Percentiles rank a stretch among this genome's conserved stretches.
Conservation (phyloP, 1,140 invertebrate species). For the Phenacoccus solenopsis region DNA sequence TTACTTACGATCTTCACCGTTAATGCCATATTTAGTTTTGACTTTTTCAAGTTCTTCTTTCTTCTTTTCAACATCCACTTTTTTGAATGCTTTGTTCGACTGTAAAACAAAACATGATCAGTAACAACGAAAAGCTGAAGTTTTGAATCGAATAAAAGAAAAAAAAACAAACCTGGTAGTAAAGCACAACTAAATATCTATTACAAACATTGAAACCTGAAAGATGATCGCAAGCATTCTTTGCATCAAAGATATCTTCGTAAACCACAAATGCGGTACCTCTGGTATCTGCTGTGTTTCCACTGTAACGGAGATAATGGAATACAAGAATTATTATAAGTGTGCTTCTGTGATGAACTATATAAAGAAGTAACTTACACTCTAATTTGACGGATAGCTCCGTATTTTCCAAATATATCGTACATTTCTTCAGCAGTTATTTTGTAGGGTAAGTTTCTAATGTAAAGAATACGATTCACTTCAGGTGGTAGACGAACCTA, state of each 20-base stretch:
- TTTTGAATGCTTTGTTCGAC: conserved; percentile 89
- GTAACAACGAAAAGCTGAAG: background rate
- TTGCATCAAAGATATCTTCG: conserved; percentile 99
- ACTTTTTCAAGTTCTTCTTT: conserved; percentile 92
- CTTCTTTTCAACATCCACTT: conserved; percentile 92
- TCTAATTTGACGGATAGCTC: conserved; percentile 94
- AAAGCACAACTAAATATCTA: conserved; percentile 92
- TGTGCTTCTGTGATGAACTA: background rate
- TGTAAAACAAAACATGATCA: conserved; percentile 33
- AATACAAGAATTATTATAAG: conserved; percentile 21
- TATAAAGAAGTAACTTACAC: background rate
- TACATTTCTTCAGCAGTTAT: conserved; percentile 99
- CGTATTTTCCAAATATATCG: conserved; percentile 99
- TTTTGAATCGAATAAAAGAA: background rate
- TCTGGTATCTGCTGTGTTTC: conserved; percentile 93
- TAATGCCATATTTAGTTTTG: conserved; percentile 82
- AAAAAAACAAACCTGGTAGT: conserved; percentile 56
- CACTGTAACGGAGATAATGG: conserved; percentile 44
- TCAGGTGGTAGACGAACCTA: conserved; percentile 94
- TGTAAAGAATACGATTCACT: conserved; percentile 94
- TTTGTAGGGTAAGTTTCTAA: conserved; percentile 97
- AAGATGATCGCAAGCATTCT: conserved; percentile 98
- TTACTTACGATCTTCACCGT: conserved; percentile 37
- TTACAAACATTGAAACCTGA: conserved; percentile 99
- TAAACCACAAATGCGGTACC: conserved; percentile 99